These are phyloP conservation scores for Synanthedon myopaeformis DNA, from an alignment of 2,888 invertebrate species.

Conservation along the genomic window DNA sequence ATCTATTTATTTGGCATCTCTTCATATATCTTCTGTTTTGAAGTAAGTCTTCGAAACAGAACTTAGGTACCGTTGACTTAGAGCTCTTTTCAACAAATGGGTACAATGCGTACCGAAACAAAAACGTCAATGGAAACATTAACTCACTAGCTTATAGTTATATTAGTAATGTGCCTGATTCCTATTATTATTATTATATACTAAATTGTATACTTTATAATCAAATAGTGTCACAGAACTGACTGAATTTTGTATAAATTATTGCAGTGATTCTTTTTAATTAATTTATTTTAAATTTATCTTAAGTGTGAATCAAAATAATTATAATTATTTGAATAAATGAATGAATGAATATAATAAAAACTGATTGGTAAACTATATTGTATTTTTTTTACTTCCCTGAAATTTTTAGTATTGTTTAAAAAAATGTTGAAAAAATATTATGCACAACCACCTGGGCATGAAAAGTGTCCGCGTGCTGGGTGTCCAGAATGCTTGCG, in stretches of 20 bases:
- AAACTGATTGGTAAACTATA: constrained; percentile 45
- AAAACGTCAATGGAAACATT: constrained; percentile 14
- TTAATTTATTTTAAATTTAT: constrained; percentile 65
- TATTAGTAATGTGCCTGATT: constrained; percentile 59
- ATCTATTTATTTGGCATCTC: too few relatives aligned
- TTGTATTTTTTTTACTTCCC: constrained; percentile 13
- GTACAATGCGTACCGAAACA: too few relatives aligned
- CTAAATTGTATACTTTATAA: constrained; percentile 59
- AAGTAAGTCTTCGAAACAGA: too few relatives aligned
- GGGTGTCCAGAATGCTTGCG: too few relatives aligned
- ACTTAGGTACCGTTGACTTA: too few relatives aligned
- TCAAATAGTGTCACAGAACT: constrained; percentile 62
- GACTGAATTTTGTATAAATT: constrained; percentile 68
- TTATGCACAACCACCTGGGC: too few relatives aligned
- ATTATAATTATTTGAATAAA: constrained; percentile 67
- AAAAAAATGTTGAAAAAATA: too few relatives aligned
- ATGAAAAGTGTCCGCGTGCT: too few relatives aligned
- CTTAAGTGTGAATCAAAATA: constrained; percentile 67
- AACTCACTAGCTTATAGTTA: constrained; percentile 50
- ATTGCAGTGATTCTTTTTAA: constrained; percentile 59
- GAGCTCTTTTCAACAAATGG: too few relatives aligned
- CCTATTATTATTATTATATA: constrained; percentile 68
- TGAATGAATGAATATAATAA: constrained; percentile 63
- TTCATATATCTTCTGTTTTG: too few relatives aligned
- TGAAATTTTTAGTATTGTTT: too few relatives aligned